Conservation (phyloP, 2,888 invertebrate genomes). For the Proisotoma minuta region DNA sequence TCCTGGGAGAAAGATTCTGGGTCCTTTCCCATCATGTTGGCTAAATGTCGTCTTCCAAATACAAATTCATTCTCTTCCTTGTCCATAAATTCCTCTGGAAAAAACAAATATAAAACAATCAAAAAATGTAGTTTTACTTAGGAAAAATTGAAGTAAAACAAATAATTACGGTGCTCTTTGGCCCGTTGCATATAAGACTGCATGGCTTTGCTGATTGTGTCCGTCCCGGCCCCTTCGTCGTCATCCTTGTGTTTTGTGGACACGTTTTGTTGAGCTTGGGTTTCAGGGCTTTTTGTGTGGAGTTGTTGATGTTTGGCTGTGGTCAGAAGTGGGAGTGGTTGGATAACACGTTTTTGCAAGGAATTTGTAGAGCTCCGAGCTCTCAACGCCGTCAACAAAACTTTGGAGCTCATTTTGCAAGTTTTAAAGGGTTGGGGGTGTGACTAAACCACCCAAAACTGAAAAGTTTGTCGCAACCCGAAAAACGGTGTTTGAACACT, state of each 20-base stretch:
- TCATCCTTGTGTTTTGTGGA: too few species aligned
- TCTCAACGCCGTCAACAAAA: too few species aligned
- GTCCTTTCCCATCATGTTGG: constrained; percentile 98
- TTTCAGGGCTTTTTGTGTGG: neutral
- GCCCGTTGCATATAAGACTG: constrained; percentile 78
- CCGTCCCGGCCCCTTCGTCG: constrained; percentile 7
- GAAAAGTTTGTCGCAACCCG: too few species aligned
- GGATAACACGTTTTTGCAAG: too few species aligned
- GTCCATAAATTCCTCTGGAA: constrained; percentile 71
- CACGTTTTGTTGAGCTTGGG: neutral
- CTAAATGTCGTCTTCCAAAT: constrained; percentile 89
- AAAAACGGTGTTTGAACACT: too few species aligned
- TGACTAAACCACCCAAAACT: too few species aligned
- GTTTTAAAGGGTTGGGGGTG: too few species aligned
- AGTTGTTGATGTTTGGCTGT: too few species aligned
- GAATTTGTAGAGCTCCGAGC: too few species aligned
- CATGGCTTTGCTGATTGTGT: constrained; percentile 76
- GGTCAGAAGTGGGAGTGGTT: too few species aligned
- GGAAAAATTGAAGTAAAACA: neutral
- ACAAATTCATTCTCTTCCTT: constrained; percentile 73
- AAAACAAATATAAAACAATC: constrained; percentile 13
- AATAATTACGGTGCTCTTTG: constrained; percentile 61
- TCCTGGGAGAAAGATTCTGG: constrained; percentile 80
- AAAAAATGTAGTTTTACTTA: constrained; percentile 1
- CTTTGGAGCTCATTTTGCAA: too few species aligned